phyloP scores from a whole-genome alignment of 2,888 invertebrate genomes.

The Chaetogeoica ovagalla region DNA sequence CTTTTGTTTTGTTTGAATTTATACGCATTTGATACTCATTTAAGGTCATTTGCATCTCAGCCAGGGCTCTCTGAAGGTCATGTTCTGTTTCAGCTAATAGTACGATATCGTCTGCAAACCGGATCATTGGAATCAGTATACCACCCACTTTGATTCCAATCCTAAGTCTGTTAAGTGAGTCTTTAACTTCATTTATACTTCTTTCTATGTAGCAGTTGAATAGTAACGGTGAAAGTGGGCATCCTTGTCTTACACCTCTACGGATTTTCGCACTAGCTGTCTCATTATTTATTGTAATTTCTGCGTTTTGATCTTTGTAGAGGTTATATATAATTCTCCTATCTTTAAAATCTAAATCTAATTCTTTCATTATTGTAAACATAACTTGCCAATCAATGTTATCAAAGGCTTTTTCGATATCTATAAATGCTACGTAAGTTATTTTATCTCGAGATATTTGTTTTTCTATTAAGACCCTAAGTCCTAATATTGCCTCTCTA shows the following conservation, averaged over 20 bases:
- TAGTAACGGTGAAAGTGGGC: not conserved
- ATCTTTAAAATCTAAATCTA: not conserved
- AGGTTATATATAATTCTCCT: not conserved
- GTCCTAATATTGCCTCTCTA: not conserved
- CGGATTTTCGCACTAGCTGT: not conserved
- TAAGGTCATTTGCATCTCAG: not conserved
- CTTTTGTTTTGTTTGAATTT: not conserved
- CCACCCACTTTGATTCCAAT: not conserved
- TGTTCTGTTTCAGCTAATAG: not conserved
- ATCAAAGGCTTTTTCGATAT: not conserved
- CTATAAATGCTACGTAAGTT: not conserved
- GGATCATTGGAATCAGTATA: not conserved
- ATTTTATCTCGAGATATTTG: not conserved
- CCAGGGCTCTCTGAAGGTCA: not conserved
- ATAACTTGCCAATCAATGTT: not conserved
- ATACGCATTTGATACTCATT: not conserved
- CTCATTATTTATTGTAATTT: slow-evolving; percentile 5
- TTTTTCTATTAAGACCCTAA: not conserved
- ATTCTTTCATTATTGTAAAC: not conserved
- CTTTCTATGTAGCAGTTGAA: not conserved
- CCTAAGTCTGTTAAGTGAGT: not conserved
- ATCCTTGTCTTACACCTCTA: not conserved
- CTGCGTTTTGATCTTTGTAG: not conserved
- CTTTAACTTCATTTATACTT: not conserved
- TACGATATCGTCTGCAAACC: not conserved